phyloP scores from a whole-genome alignment of 2,888 invertebrate species.

The Agriotes lineatus region DNA sequence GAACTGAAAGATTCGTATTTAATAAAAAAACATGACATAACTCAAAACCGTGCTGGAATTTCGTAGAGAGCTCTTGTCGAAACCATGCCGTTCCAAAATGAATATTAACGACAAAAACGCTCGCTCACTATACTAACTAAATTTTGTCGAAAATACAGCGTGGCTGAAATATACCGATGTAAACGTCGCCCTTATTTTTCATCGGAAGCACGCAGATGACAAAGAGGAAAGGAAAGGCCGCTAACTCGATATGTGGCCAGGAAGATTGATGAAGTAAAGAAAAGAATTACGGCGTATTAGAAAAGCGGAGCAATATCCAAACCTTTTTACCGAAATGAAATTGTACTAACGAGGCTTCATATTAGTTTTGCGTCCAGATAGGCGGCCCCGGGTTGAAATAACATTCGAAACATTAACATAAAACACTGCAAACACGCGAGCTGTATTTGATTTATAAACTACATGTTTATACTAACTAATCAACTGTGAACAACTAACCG shows the following conservation, averaged over 20 bases:
- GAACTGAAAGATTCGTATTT: too few relatives aligned
- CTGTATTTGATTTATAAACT: slow-evolving; percentile 30
- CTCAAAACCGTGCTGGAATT: too few relatives aligned
- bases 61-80: too few relatives aligned
- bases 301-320: slow-evolving; percentile 7
- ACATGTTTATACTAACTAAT: slow-evolving; percentile 39
- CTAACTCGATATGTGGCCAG: slow-evolving; percentile 20
- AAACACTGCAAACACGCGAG: slow-evolving; percentile 12
- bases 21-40: too few relatives aligned
- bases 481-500: slow-evolving; percentile 37
- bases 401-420: background rate
- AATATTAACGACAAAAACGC: too few relatives aligned
- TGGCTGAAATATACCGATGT: background rate
- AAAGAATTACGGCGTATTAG: slow-evolving; percentile 14
- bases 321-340: slow-evolving; percentile 1
- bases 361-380: too few relatives aligned
- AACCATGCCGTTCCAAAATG: too few relatives aligned
- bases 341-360: background rate
- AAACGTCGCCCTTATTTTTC: slow-evolving; percentile 15
- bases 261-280: slow-evolving; percentile 6
- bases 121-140: too few relatives aligned
- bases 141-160: slow-evolving; percentile 16
- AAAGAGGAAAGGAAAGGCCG: slow-evolving; percentile 2
- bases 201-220: slow-evolving; percentile 18
- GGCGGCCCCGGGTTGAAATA: slow-evolving; percentile 3